Evolutionary conservation across 2,797 vertebrate species (phyloP).

Genomic region (Scleropages formosus): DNA sequence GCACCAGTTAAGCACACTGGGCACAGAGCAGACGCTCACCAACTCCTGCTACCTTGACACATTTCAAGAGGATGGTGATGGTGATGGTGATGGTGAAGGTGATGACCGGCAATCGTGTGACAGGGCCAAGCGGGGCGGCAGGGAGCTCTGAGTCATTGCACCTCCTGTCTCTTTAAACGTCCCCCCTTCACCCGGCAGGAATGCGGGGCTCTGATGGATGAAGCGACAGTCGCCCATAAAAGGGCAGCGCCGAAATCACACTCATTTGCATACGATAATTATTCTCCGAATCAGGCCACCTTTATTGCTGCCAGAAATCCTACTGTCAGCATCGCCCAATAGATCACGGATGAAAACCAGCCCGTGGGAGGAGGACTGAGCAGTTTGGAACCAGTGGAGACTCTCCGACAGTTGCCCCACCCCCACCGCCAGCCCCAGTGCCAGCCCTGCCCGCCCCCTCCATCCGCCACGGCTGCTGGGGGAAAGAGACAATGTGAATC

Average conservation of each 20-base stretch:
- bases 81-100: conserved; percentile 19
- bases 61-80: neutral
- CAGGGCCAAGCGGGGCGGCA: neutral
- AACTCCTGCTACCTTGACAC: too few species aligned
- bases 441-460: conserved; percentile 17
- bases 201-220: conserved; percentile 79
- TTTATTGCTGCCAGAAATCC: conserved; percentile 80
- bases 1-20: too few species aligned
- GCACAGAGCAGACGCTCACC: too few species aligned
- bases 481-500: conserved; percentile 9
- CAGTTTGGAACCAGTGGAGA: conserved; percentile 44
- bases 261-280: conserved; percentile 84
- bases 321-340: conserved; percentile 75
- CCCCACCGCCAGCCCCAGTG: neutral
- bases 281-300: conserved; percentile 80
- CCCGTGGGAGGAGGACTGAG: conserved; percentile 55
- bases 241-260: conserved; percentile 75
- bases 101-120: too few species aligned
- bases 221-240: conserved; percentile 76
- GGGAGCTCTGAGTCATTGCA: neutral
- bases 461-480: conserved; percentile 8
- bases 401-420: conserved; percentile 15
- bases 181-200: conserved; percentile 65
- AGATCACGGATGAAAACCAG: conserved; percentile 67
- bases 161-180: conserved; percentile 71